These are phyloP conservation scores for Heliconius nattereri DNA, from an alignment of 1,140 invertebrate species.

Conservation along the genomic window DNA sequence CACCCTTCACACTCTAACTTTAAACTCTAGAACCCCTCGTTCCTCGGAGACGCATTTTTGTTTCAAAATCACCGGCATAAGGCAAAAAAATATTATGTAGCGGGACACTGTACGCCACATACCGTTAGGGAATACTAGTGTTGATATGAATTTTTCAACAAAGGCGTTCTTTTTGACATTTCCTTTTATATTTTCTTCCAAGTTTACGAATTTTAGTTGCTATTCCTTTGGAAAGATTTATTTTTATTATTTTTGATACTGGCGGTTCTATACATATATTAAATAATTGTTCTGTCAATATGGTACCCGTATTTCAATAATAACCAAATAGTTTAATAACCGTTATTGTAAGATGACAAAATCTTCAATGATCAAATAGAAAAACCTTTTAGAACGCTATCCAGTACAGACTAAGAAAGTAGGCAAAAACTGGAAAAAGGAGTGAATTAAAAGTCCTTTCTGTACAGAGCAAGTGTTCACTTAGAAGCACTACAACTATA, in stretches of 20 bases:
- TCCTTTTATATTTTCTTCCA: background rate
- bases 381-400: too few species aligned
- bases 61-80: background rate
- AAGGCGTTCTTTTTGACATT: background rate
- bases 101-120: background rate
- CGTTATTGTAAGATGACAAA: too few species aligned
- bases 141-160: constrained; percentile 14
- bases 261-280: too few species aligned
- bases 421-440: too few species aligned
- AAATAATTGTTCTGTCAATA: too few species aligned
- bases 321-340: too few species aligned
- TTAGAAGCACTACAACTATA: too few species aligned
- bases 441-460: too few species aligned
- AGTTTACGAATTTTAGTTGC: background rate
- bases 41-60: constrained; percentile 1
- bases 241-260: background rate
- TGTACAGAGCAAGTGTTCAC: too few species aligned
- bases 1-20: background rate
- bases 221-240: background rate
- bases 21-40: background rate
- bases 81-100: constrained; percentile 12
- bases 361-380: too few species aligned
- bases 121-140: constrained; percentile 1
- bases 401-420: too few species aligned
- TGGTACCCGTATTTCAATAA: too few species aligned